Base-by-base conservation (phyloP, 64 coral and sea anemone genomes). In the Porites australiensis region DNA sequence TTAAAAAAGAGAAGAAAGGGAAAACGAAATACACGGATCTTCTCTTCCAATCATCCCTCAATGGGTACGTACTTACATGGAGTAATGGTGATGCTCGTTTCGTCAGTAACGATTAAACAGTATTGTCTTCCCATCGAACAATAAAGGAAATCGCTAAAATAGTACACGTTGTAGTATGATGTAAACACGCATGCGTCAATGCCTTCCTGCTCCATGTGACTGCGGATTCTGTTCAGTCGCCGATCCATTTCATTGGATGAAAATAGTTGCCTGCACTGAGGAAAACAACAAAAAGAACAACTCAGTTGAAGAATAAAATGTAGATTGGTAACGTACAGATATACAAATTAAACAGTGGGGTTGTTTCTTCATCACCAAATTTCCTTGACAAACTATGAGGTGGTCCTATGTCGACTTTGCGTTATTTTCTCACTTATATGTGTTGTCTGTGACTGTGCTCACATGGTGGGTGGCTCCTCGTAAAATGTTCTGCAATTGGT, bases 161-260 rank as follows among this genome's bases (percentile, higher is more conserved):
- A 89, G 52, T 76, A 78, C 19, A 89, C 67, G 88, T 89, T 89
- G 75, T 89, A 66, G 27, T 89, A 77, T 8, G 88, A 89, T 0
- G 75, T 89, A 51, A 89, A 89, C 37, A 89, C 75, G 75, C 88
- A 89, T 55, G 75, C 88, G 61, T 89, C 74, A 47, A 89, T 60
- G 9, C 59, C 59, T n/a, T 89, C 75, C 52, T 79, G 58, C 4
- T 89, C 88, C 88, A 89, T 89, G 65, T 79, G 75, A 23, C 47
- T n/a, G n/a, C 88, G 58, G 10, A 89, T 62, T 37, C 59, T 52
- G 44, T 51, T 69, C 74, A 89, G 45, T 37, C 88, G 75, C 50
- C 88, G 18, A 65, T 89, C 66, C 88, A 89, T 89, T 77, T 89
- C 88, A 78, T 79, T 62, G 15, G 74, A 15, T 4, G 88, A 89